A percentile compares a stretch with the other conserved stretches of the same genome.
Evolutionary conservation across 2,888 invertebrate species (phyloP).

Genomic region (Euproctis similis): DNA sequence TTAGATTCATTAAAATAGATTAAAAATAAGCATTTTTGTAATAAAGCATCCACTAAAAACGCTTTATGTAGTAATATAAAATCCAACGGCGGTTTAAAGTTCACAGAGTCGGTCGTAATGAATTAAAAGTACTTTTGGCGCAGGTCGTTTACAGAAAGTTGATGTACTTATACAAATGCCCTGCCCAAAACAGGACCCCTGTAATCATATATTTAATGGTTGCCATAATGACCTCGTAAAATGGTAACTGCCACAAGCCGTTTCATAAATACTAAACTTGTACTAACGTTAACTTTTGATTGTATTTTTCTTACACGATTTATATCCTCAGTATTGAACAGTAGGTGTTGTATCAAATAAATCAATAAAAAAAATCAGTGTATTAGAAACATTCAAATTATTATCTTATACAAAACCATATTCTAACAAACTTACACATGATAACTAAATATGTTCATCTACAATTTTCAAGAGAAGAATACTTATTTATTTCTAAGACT

Average conservation of each 20-base stretch:
- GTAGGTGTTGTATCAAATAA: no score
- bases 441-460: no score
- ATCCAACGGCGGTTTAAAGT: conserved; percentile 46
- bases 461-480: no score
- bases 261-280: conserved; percentile 61
- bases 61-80: conserved; percentile 56
- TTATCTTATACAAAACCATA: no score
- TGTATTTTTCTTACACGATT: no score
- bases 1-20: conserved; percentile 24
- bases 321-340: no score
- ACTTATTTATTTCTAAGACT: no score
- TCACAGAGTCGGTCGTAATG: conserved; percentile 40
- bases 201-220: conserved; percentile 71
- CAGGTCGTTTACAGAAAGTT: conserved; percentile 64
- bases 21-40: conserved; percentile 30
- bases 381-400: no score
- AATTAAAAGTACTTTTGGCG: conserved; percentile 54
- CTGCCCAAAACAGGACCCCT: conserved; percentile 54
- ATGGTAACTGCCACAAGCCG: conserved; percentile 56
- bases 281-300: conserved; percentile 25
- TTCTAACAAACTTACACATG: no score
- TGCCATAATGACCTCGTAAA: conserved; percentile 68
- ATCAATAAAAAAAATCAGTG: no score
- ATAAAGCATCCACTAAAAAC: conserved; percentile 35
- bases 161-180: conserved; percentile 65